These are phyloP conservation scores for Chromis chromis DNA, from an alignment of 2,797 vertebrate genomes.

Conservation along the genomic window DNA sequence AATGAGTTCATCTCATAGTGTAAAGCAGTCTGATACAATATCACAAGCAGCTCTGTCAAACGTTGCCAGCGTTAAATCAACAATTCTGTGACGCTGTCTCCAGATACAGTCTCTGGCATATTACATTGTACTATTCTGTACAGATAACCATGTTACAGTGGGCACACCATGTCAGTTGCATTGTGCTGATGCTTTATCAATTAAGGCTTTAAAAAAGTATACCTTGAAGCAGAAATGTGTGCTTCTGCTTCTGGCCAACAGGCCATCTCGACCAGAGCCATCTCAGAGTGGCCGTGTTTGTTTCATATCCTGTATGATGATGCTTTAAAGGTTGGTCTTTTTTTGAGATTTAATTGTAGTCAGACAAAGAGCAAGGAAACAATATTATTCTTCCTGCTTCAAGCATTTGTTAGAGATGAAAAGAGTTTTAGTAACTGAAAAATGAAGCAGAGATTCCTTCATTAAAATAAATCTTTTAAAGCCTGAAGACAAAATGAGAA, in stretches of 20 bases:
- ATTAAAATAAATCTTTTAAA: conserved; percentile 4
- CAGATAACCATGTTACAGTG: neutral
- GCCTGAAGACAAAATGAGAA: neutral
- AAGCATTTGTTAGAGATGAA: conserved; percentile 11
- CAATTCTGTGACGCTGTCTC: neutral
- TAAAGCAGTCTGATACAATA: neutral
- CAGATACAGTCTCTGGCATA: neutral
- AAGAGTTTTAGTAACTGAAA: neutral
- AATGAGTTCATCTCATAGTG: neutral
- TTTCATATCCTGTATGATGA: conserved; percentile 8
- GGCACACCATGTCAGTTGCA: neutral
- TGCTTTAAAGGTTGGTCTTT: neutral
- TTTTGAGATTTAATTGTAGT: neutral
- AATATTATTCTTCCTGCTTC: neutral
- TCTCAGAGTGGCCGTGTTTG: conserved; percentile 14
- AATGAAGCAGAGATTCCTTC: no score
- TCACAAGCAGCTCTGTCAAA: neutral
- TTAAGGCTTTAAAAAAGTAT: neutral
- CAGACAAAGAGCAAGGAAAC: neutral
- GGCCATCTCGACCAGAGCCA: neutral
- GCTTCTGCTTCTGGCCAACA: neutral
- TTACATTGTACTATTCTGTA: conserved; percentile 1
- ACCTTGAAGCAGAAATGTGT: neutral
- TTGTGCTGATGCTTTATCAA: conserved; percentile 5
- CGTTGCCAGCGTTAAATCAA: neutral